phyloP scores from a whole-genome alignment of 1,140 invertebrate species.

The Euura saliciscinereae region DNA sequence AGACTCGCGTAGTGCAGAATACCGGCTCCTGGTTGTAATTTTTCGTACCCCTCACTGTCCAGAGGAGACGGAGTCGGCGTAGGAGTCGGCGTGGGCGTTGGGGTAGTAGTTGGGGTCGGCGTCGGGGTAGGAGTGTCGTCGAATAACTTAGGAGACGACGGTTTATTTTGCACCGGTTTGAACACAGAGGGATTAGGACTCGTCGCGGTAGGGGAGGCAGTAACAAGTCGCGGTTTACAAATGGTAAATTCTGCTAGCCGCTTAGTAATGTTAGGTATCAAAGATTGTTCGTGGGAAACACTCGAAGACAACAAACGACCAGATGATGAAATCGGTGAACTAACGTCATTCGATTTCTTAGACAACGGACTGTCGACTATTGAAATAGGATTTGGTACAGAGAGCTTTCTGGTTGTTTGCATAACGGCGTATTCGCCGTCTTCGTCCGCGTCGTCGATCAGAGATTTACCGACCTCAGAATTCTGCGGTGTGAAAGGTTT shows the following conservation, averaged over 20 bases:
- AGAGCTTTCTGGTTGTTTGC: conserved; percentile 30
- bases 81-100: conserved; percentile 49
- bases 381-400: conserved; percentile 31
- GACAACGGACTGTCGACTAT: conserved; percentile 22
- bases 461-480: conserved; percentile 27
- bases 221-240: conserved; percentile 43
- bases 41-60: conserved; percentile 48
- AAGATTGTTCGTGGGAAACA: conserved; percentile 9
- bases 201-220: conserved; percentile 39
- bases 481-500: conserved; percentile 49
- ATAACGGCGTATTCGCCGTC: conserved; percentile 49
- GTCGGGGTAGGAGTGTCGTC: conserved; percentile 51
- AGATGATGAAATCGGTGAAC: conserved; percentile 41
- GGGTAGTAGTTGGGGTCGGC: conserved; percentile 55
- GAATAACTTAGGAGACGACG: conserved; percentile 43
- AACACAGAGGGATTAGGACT: conserved; percentile 50
- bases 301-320: neutral
- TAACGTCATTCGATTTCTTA: conserved; percentile 26
- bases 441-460: conserved; percentile 8
- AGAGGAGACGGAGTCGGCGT: conserved; percentile 45
- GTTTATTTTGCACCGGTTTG: conserved; percentile 42
- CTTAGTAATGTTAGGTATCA: conserved; percentile 36
- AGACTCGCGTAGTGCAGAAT: conserved; percentile 71
- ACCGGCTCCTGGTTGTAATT: conserved; percentile 45
- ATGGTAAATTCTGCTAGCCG: conserved; percentile 40